These are phyloP conservation scores for Porites lutea DNA, from an alignment of 64 coral and sea anemone genomes.

Conservation along the genomic window DNA sequence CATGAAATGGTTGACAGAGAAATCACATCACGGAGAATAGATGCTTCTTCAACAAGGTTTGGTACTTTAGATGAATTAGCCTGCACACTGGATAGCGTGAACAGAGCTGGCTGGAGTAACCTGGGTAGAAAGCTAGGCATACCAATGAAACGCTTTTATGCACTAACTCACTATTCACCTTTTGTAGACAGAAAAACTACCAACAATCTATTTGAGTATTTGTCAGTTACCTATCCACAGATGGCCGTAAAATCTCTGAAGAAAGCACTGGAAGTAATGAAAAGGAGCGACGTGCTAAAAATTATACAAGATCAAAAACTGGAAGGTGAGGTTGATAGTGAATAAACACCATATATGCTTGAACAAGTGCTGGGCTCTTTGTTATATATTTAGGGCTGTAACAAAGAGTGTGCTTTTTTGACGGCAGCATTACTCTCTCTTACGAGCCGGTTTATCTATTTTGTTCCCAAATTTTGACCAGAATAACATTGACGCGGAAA, in stretches of 20 bases:
- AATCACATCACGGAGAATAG: neutral
- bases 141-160: neutral
- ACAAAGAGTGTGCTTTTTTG: no score
- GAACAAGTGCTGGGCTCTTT: no score
- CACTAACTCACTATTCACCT: no score
- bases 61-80: constrained; percentile 2
- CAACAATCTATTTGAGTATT: neutral
- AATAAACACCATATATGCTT: no score
- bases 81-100: neutral
- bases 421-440: no score
- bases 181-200: no score
- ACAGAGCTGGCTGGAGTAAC: neutral
- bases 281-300: neutral
- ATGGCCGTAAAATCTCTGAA: neutral
- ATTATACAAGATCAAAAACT: neutral
- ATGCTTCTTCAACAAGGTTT: neutral
- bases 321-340: neutral
- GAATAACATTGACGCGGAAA: no score
- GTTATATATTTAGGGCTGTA: no score
- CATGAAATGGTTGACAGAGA: neutral
- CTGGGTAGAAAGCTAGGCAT: neutral
- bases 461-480: no score
- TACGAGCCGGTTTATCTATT: no score
- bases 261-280: neutral
- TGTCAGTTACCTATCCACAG: neutral